Percentiles rank a stretch among this genome's conserved stretches.
Evolutionary conservation across 2,797 vertebrate species (phyloP).

Genomic region (Ficedula albicollis): DNA sequence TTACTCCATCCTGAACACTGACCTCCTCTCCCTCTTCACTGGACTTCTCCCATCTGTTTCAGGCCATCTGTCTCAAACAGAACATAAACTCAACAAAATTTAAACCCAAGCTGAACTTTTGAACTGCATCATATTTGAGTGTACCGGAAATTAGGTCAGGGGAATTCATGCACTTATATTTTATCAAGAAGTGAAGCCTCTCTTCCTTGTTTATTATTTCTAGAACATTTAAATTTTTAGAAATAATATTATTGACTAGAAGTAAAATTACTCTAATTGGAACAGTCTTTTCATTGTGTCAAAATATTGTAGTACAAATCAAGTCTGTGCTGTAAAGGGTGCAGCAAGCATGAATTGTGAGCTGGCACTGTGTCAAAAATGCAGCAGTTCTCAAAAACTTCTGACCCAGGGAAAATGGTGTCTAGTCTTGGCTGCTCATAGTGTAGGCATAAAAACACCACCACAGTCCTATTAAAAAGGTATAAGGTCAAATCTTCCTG

Average conservation of each 20-base stretch:
- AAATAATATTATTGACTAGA: background rate
- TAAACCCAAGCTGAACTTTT: conserved; percentile 24
- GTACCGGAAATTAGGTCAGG: background rate
- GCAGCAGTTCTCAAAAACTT: conserved; percentile 70
- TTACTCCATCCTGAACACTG: background rate
- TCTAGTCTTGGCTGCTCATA: conserved; percentile 35
- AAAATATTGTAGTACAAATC: background rate
- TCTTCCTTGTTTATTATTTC: background rate
- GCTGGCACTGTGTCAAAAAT: conserved; percentile 58
- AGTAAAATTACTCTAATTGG: background rate
- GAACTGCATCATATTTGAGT: background rate
- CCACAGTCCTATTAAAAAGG: background rate
- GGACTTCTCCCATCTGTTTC: background rate
- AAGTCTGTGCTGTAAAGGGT: background rate
- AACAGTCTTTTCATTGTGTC: background rate
- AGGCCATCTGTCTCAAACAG: background rate
- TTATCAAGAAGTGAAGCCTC: background rate
- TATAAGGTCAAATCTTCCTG: background rate
- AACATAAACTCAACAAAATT: background rate
- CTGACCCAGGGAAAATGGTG: conserved; percentile 59
- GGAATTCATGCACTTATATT: background rate
- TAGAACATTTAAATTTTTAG: background rate
- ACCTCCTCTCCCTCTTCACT: background rate
- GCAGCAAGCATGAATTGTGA: background rate
- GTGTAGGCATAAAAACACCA: background rate